phyloP scores from a whole-genome alignment of 2,888 invertebrate genomes.

The Protodeltote pygarga region DNA sequence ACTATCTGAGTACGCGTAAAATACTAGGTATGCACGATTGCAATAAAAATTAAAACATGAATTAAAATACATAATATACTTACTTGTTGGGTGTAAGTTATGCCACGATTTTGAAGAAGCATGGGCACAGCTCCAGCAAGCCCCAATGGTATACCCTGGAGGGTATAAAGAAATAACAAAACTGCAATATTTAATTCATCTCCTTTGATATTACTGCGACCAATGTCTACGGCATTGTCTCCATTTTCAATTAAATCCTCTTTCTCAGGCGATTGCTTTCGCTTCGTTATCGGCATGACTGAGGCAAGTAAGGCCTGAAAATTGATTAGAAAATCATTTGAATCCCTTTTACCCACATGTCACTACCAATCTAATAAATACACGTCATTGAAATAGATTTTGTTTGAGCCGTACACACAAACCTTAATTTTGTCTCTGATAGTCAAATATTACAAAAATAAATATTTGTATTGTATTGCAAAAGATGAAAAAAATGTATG shows the following conservation, averaged over 20 bases:
- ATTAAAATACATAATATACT: slow-evolving; percentile 10
- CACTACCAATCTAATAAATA: slow-evolving; percentile 60
- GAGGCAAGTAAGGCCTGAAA: slow-evolving; percentile 70
- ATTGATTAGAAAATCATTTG: slow-evolving; percentile 25
- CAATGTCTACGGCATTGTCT: slow-evolving; percentile 57
- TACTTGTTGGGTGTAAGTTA: slow-evolving; percentile 97
- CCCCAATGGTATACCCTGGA: slow-evolving; percentile 98
- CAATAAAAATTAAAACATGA: slow-evolving; percentile 3
- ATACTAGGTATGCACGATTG: slow-evolving; percentile 10
- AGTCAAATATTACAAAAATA: slow-evolving; percentile 13
- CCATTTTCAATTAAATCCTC: slow-evolving; percentile 81
- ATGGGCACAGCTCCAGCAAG: slow-evolving; percentile 97
- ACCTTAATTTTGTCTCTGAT: slow-evolving; percentile 75
- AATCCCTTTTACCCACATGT: slow-evolving; percentile 29
- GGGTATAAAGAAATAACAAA: slow-evolving; percentile 96
- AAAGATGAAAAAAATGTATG: slow-evolving; percentile 4
- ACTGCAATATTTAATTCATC: slow-evolving; percentile 94
- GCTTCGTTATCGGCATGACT: slow-evolving; percentile 79
- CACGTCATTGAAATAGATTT: slow-evolving; percentile 69
- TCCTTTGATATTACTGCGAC: slow-evolving; percentile 88
- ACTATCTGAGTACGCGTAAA: too few relatives aligned
- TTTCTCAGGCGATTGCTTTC: slow-evolving; percentile 73
- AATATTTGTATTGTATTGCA: slow-evolving; percentile 1
- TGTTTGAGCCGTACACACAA: slow-evolving; percentile 30
- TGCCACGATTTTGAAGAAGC: slow-evolving; percentile 96